Evolutionary conservation across 2,113 vertebrate species (phyloP), one percentile per base, ranked within the genome.

Genomic region (Chloebia gouldiae): DNA sequence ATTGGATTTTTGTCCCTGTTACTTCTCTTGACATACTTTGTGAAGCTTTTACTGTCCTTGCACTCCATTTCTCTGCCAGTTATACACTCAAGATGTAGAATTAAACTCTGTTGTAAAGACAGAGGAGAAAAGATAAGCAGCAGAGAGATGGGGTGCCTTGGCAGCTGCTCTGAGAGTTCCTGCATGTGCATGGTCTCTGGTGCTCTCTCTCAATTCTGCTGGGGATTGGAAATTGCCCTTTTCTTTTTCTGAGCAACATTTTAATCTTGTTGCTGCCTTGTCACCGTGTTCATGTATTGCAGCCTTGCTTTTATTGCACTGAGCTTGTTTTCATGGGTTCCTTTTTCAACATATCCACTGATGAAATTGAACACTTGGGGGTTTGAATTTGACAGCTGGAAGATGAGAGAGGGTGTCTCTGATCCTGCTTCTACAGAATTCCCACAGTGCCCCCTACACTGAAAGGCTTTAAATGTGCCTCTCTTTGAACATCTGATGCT

Each of bases 381-480:
- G 37, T 80, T 93, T 47, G 65, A 70, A 75, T 69, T 37, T 60
- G n/a, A 72, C 45, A 86, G 54, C 16, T 70, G 82, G 42, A 88
- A 28, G 45, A 31, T 19, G 30, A 65, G 44, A 66, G 44, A 78
- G 42, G 23, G 25, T 50, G 14, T 27, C 53, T 80, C 76, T 86
- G 59, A 56, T 54, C 60, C 71, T 3, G 11, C 18, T n/a, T 81
- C 80, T 47, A 45, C 56, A 30, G 77, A 81, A 93, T 96, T 94
- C 85, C 72, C 77, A 54, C 76, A 65, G 68, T 93, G 57, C 18
- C 64, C 82, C 65, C 63, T 94, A 51, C 84, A 49, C 9, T 81
- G 91, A 91, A 93, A 66, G 68, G 39, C 85, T 94, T 96, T 86
- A 93, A 94, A 90, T 33, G 50, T 94, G 3, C 66, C 42, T 87